Evolutionary conservation across 2,888 invertebrate species (phyloP).

Genomic region (Drosophila fulvimacula): DNA sequence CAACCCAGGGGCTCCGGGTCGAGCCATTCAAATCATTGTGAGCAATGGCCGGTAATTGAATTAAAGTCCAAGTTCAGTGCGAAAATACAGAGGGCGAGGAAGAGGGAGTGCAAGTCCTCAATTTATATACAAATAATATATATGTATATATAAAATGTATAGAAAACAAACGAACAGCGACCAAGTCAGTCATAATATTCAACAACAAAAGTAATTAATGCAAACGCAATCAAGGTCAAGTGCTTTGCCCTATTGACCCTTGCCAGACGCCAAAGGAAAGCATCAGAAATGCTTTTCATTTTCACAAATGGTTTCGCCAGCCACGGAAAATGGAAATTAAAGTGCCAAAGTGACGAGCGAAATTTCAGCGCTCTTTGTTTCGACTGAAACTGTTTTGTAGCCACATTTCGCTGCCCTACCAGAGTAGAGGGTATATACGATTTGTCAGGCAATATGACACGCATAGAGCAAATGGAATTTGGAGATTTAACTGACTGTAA

Average conservation of each 20-base stretch:
- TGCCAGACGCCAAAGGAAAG: constrained; percentile 5
- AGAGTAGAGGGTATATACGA: not conserved
- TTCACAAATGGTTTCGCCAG: constrained; percentile 62
- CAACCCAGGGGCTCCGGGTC: not conserved
- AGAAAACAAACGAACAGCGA: constrained; percentile 28
- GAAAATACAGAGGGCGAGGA: constrained; percentile 10
- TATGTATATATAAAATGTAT: constrained; percentile 1
- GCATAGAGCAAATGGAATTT: not conserved
- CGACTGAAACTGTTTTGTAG: constrained; percentile 45
- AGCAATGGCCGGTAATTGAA: constrained; percentile 71
- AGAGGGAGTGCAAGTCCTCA: constrained; percentile 20
- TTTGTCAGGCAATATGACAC: not conserved
- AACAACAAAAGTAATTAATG: constrained; percentile 73
- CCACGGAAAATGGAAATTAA: constrained; percentile 77
- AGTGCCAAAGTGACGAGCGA: constrained; percentile 64
- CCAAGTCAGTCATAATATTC: constrained; percentile 69
- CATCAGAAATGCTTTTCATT: constrained; percentile 29
- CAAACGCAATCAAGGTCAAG: constrained; percentile 78
- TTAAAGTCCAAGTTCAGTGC: constrained; percentile 52
- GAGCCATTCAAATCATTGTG: constrained; percentile 39
- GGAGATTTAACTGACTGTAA: not conserved
- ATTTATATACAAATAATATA: constrained; percentile 56
- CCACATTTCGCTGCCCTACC: constrained; percentile 23
- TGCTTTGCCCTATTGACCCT: constrained; percentile 72
- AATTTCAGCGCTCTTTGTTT: constrained; percentile 51